These are phyloP conservation scores for Virgularia gustaviana DNA, from an alignment of 92 coral and sea anemone species.

Conservation along the genomic window DNA sequence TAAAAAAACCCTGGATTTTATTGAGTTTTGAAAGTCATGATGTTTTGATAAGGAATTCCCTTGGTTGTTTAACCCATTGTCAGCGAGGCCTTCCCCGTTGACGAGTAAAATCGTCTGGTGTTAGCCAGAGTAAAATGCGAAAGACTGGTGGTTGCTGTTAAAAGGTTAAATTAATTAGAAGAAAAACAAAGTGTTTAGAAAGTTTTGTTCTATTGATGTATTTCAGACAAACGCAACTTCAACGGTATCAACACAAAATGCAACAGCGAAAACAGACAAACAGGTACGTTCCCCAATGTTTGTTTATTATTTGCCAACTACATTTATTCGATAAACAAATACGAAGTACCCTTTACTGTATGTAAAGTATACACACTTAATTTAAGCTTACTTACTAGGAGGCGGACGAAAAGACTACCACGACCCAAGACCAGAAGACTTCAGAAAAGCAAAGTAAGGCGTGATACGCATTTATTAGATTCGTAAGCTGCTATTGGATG, in stretches of 20 bases:
- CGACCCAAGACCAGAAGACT: slow-evolving; percentile 8
- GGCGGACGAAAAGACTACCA: slow-evolving; percentile 1
- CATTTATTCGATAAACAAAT: background rate
- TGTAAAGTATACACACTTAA: background rate
- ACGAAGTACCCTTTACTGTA: background rate
- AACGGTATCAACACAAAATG: background rate
- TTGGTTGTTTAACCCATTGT: too few species aligned
- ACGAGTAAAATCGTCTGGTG: too few species aligned
- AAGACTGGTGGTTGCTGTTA: too few species aligned
- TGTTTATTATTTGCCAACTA: background rate
- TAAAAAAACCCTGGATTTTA: too few species aligned
- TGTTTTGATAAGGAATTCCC: too few species aligned
- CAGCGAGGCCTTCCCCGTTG: too few species aligned
- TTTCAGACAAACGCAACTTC: background rate
- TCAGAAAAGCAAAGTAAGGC: slow-evolving; percentile 23
- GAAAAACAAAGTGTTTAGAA: background rate
- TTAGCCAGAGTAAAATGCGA: too few species aligned
- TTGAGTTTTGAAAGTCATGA: too few species aligned
- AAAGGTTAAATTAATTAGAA: too few species aligned
- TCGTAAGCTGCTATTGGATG: background rate
- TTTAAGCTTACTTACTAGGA: slow-evolving; percentile 3
- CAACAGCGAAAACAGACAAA: background rate
- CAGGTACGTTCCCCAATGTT: background rate
- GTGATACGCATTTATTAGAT: background rate
- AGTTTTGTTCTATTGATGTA: background rate